Evolutionary conservation across 2,888 invertebrate species (phyloP).

Genomic region (Melitaea athalia): DNA sequence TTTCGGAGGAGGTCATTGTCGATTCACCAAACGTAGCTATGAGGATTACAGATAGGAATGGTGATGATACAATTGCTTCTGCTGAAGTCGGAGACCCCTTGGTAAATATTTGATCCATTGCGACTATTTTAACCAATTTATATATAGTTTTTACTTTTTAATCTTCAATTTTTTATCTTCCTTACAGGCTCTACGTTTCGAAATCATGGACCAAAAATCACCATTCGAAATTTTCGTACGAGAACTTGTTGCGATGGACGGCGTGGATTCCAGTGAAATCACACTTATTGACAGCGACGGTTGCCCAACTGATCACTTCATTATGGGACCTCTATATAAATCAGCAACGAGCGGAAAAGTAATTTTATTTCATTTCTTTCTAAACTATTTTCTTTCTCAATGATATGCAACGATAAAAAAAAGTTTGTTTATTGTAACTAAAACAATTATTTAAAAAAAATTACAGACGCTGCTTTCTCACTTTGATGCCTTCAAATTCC

Average conservation of each 20-base stretch:
- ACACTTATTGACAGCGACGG: slow-evolving; percentile 95
- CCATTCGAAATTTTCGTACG: slow-evolving; percentile 98
- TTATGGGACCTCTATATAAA: slow-evolving; percentile 96
- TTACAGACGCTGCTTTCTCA: slow-evolving; percentile 91
- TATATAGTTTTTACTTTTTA: background rate
- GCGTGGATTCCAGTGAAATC: slow-evolving; percentile 95
- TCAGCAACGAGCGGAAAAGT: slow-evolving; percentile 90
- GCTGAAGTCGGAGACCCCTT: slow-evolving; percentile 97
- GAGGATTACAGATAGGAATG: slow-evolving; percentile 93
- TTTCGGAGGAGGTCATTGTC: slow-evolving; percentile 95
- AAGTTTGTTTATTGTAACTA: background rate
- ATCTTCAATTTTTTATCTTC: slow-evolving; percentile 52
- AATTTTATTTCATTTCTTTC: slow-evolving; percentile 36
- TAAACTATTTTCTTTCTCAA: background rate
- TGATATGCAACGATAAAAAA: background rate
- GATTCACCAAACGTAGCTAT: slow-evolving; percentile 97
- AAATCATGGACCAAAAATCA: slow-evolving; percentile 95
- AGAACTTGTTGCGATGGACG: slow-evolving; percentile 97
- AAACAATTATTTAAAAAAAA: background rate
- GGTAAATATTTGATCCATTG: slow-evolving; percentile 52
- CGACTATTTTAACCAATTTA: background rate
- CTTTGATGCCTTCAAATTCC: slow-evolving; percentile 98
- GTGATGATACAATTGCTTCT: slow-evolving; percentile 91
- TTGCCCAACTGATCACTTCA: slow-evolving; percentile 96
- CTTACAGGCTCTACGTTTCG: slow-evolving; percentile 89